Base-by-base conservation (phyloP, 1,140 invertebrate genomes). In the Cepaea nemoralis region DNA sequence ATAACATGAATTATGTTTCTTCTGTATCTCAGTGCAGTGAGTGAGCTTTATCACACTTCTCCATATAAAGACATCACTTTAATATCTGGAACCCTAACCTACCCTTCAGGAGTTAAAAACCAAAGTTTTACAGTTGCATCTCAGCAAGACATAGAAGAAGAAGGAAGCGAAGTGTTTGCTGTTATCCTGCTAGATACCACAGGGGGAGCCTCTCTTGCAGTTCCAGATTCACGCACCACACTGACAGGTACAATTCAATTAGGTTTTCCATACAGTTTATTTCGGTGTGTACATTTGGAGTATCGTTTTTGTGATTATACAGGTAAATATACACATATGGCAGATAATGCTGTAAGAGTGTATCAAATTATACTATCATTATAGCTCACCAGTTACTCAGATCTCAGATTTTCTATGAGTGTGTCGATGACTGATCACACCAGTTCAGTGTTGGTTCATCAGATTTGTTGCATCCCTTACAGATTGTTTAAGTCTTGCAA, bases 91-190 rank as follows among this genome's bases (percentile, higher is more conserved):
- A 86, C 86, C 45, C 63, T 90, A 37, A 77, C 77, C 0, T 91
- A 88, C 73, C 19, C 48, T 10, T 67, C 82, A 22, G 86, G 84
- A 16, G 63, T 71, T 16, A 80, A 74, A 1, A 67, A 67, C 0
- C 67, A 82, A 24, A 80, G 39, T 27, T 86, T 91, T 71, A 75
- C 71, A 31, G 77, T 91, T 19, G 59, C 63, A 0, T 87, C 89
- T 31, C 39, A 87, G 33, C 87, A 90, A 40, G 90, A 91, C 77
- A 84, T 73, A 24, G 86, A 88, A 48, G 87, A 88, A 39, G 90
- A 91, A 78, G 79, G 83, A n/a, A 84, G 89, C 71, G 89, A 91
- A 77, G 83, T 89, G 0, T 91, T 91, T 80, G 82, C 85, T 37
- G 83, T 91, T 40, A 80, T 77, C 37, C 84, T 91, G 73, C 70